Conservation (phyloP, 2,797 vertebrate genomes). For the Choloepus didactylus region DNA sequence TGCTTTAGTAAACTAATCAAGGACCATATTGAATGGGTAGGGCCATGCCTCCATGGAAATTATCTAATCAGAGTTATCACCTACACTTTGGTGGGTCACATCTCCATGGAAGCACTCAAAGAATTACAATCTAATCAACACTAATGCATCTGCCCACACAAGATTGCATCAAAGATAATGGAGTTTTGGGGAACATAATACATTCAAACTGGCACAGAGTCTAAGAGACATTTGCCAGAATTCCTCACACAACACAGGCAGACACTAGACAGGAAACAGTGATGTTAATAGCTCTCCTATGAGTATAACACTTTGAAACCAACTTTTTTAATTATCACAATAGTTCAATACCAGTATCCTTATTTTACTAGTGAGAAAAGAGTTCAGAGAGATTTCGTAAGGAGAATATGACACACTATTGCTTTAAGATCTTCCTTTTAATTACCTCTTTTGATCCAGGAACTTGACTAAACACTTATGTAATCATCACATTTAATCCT, state of each 20-base stretch:
- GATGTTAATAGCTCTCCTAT: background rate
- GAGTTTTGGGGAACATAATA: too few species aligned
- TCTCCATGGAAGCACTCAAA: too few species aligned
- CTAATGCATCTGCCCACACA: too few species aligned
- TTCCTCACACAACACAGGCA: background rate
- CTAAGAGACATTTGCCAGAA: background rate
- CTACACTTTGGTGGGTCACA: too few species aligned
- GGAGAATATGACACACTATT: background rate
- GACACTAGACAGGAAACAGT: background rate
- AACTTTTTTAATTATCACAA: background rate
- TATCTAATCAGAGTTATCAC: too few species aligned
- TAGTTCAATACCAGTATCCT: background rate
- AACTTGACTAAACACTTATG: conserved; percentile 22
- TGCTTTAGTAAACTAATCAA: too few species aligned
- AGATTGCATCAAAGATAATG: too few species aligned
- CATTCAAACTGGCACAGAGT: too few species aligned
- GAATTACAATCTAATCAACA: too few species aligned
- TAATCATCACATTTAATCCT: background rate
- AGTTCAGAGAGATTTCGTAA: background rate
- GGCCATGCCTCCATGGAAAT: too few species aligned
- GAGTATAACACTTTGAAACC: background rate
- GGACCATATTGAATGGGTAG: too few species aligned
- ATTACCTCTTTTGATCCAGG: background rate
- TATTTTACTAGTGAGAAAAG: background rate
- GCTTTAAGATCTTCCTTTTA: background rate